Conservation (phyloP, 2,797 vertebrate species). For the Peromyscus attwateri region DNA sequence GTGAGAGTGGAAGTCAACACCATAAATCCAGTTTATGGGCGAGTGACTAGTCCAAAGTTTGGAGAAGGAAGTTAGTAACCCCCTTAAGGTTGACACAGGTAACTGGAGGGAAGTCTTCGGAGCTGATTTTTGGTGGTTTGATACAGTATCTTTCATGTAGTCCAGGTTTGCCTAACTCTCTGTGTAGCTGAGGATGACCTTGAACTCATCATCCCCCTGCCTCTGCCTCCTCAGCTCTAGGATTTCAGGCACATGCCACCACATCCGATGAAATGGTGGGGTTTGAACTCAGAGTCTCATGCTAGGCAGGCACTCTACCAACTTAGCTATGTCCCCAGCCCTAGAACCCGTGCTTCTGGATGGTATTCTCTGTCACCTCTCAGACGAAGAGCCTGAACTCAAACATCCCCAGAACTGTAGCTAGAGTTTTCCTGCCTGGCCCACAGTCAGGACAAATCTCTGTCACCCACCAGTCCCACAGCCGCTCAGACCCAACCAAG, state of each 20-base stretch:
- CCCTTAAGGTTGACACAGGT: background rate
- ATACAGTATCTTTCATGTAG: background rate
- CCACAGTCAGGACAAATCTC: too few species aligned
- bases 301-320: background rate
- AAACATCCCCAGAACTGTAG: background rate
- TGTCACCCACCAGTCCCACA: too few species aligned
- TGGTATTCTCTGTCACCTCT: background rate
- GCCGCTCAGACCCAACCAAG: too few species aligned
- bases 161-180: background rate
- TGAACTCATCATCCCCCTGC: background rate
- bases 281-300: background rate
- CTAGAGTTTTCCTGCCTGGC: too few species aligned
- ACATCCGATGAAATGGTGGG: background rate
- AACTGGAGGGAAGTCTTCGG: background rate
- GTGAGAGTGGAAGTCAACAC: background rate
- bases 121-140: background rate
- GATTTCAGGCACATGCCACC: background rate
- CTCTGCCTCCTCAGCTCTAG: background rate
- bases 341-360: background rate
- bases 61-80: background rate
- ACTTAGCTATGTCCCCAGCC: background rate
- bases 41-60: background rate
- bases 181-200: background rate
- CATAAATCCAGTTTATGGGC: background rate
- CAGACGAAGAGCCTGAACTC: slow-evolving; percentile 2